These are phyloP conservation scores for Polyommatus icarus DNA, from an alignment of 2,888 invertebrate genomes.

Conservation along the genomic window DNA sequence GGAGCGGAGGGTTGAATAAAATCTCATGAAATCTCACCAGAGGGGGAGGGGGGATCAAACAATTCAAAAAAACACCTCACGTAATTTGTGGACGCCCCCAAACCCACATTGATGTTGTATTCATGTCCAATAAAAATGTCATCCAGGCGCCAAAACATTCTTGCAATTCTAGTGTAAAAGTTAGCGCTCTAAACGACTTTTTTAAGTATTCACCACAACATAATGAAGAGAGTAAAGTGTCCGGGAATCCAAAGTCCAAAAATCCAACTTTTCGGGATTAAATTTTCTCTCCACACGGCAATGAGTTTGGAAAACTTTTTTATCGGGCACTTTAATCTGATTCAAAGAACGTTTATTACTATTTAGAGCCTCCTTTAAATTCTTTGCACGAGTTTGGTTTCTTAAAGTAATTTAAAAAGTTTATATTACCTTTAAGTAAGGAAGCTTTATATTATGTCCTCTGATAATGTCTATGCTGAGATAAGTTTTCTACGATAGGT, in stretches of 20 bases:
- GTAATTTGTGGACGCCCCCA: too few relatives aligned
- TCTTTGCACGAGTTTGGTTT: conserved; percentile 24
- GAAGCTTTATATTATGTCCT: conserved; percentile 4
- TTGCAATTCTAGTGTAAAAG: background rate
- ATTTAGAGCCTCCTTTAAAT: conserved; percentile 38
- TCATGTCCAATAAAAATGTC: background rate
- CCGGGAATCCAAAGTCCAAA: conserved; percentile 22
- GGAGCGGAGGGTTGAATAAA: too few relatives aligned
- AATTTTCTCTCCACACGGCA: conserved; percentile 36
- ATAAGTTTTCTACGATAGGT: background rate
- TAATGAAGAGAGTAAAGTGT: conserved; percentile 29
- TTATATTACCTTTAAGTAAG: conserved; percentile 24
- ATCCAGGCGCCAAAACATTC: background rate
- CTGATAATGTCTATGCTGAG: background rate
- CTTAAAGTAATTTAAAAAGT: conserved; percentile 28
- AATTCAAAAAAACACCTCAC: too few relatives aligned
- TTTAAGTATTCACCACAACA: conserved; percentile 26
- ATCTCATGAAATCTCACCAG: too few relatives aligned
- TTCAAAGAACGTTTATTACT: conserved; percentile 40
- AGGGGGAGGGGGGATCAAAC: too few relatives aligned
- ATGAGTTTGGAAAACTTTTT: conserved; percentile 38
- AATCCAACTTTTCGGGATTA: conserved; percentile 33
- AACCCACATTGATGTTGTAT: too few relatives aligned
- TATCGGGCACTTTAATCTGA: conserved; percentile 41
- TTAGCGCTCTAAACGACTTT: background rate